phyloP scores from a whole-genome alignment of 2,888 invertebrate species.

The Atherix ibis region DNA sequence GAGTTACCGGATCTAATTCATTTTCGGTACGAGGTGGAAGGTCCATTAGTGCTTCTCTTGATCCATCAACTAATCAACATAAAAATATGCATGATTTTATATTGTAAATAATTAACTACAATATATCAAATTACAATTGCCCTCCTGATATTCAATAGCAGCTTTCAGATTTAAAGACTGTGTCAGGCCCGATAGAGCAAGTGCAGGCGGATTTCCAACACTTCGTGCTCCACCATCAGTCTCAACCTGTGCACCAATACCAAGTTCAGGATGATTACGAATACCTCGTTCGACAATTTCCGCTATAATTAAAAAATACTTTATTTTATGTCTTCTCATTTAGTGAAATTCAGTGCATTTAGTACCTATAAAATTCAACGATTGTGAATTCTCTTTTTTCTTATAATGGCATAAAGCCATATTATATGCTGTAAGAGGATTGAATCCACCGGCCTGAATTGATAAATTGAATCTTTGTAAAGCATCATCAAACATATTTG shows the following conservation, averaged over 20 bases:
- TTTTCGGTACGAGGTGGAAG: slow-evolving; percentile 91
- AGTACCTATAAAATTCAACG: slow-evolving; percentile 78
- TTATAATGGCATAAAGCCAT: slow-evolving; percentile 89
- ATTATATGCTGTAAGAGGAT: slow-evolving; percentile 85
- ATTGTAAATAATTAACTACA: too few species aligned
- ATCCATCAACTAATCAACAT: slow-evolving; percentile 49
- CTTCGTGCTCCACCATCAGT: slow-evolving; percentile 56
- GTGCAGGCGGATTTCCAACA: slow-evolving; percentile 84
- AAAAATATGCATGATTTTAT: background rate
- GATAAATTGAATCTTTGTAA: slow-evolving; percentile 77
- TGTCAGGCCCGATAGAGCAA: slow-evolving; percentile 91
- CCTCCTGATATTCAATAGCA: slow-evolving; percentile 90
- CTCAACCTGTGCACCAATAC: slow-evolving; percentile 94
- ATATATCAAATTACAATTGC: slow-evolving; percentile 63
- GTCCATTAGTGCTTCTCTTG: slow-evolving; percentile 72
- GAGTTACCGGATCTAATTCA: slow-evolving; percentile 91
- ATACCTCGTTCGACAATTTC: slow-evolving; percentile 94
- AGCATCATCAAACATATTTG: slow-evolving; percentile 77
- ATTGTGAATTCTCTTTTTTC: slow-evolving; percentile 82
- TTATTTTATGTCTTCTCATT: too few species aligned
- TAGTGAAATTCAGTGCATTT: too few species aligned
- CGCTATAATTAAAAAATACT: too few species aligned
- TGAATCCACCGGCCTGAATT: slow-evolving; percentile 76
- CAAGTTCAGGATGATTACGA: slow-evolving; percentile 89
- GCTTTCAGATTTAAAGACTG: slow-evolving; percentile 98